Evolutionary conservation across 2,113 vertebrate species (phyloP).

Genomic region (Otus sunia): DNA sequence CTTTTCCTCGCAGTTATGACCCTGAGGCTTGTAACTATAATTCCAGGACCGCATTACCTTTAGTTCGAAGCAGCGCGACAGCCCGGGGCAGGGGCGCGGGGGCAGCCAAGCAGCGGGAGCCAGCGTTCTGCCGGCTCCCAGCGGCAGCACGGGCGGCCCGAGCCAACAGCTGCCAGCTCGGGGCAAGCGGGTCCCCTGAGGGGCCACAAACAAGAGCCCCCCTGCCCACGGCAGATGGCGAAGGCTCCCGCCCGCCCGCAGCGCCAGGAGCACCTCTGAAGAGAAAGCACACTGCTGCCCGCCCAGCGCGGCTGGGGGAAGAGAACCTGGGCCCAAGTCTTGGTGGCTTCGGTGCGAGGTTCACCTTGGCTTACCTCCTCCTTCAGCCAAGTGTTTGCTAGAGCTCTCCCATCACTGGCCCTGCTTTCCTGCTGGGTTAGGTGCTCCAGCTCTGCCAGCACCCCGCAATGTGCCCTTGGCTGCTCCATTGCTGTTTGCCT

Average conservation of each 20-base stretch:
- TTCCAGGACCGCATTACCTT: neutral
- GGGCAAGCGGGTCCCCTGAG: neutral
- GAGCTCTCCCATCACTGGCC: neutral
- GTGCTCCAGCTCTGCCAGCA: neutral
- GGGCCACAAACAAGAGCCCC: rapidly evolving
- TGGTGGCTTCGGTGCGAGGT: rapidly evolving
- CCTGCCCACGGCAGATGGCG: neutral
- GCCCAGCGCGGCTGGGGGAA: neutral
- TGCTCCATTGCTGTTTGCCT: neutral
- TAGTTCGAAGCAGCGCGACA: neutral
- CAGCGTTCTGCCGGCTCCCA: neutral
- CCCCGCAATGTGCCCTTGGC: neutral
- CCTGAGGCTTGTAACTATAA: neutral
- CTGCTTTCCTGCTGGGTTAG: neutral
- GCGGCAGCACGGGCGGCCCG: neutral
- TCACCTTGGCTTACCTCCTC: neutral
- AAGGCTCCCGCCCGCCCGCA: neutral
- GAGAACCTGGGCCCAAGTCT: neutral
- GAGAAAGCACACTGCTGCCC: neutral
- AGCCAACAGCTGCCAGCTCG: neutral
- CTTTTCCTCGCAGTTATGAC: neutral
- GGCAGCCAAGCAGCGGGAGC: neutral
- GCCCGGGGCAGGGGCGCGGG: rapidly evolving
- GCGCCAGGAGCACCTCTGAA: neutral
- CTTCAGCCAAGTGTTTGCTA: neutral